Evolutionary conservation across 2,797 vertebrate species (phyloP).

Genomic region (Chloroceryle inda): DNA sequence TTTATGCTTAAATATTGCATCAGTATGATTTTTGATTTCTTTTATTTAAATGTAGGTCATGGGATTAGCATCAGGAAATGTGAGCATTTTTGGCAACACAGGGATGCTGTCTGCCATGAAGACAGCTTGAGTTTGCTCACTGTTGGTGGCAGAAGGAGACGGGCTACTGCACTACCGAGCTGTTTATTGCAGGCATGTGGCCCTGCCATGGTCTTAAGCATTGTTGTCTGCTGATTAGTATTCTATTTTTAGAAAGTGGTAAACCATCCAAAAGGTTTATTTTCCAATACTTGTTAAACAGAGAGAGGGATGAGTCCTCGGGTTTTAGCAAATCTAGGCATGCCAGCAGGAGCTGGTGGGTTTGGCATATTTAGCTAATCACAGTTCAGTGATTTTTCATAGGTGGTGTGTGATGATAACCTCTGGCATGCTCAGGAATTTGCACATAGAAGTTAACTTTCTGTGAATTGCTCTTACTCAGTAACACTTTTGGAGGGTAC

Average conservation of each 20-base stretch:
- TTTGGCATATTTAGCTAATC: not conserved
- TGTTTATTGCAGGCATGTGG: not conserved
- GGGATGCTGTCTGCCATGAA: not conserved
- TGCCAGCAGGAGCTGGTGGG: not conserved
- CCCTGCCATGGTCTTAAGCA: not conserved
- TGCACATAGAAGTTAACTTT: not conserved
- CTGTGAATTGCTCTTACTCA: not conserved
- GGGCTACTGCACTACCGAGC: not conserved
- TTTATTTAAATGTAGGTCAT: conserved; percentile 35
- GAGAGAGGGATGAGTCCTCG: not conserved
- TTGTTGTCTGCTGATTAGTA: not conserved
- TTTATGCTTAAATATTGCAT: conserved; percentile 47
- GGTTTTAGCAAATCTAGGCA: not conserved
- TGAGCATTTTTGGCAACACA: not conserved
- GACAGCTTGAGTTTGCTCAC: not conserved
- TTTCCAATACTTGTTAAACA: not conserved
- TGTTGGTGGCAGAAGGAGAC: not conserved
- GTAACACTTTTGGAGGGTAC: not conserved
- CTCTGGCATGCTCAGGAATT: not conserved
- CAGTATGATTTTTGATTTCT: not conserved
- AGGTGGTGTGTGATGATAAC: not conserved
- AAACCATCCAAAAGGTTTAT: not conserved
- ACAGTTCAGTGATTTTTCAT: not conserved
- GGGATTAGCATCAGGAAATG: conserved; percentile 41
- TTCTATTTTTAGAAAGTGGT: not conserved